Percentiles rank a stretch among this genome's conserved stretches.
These are phyloP conservation scores for Hedychridium roseum DNA, from an alignment of 2,888 invertebrate genomes.

Conservation along the genomic window DNA sequence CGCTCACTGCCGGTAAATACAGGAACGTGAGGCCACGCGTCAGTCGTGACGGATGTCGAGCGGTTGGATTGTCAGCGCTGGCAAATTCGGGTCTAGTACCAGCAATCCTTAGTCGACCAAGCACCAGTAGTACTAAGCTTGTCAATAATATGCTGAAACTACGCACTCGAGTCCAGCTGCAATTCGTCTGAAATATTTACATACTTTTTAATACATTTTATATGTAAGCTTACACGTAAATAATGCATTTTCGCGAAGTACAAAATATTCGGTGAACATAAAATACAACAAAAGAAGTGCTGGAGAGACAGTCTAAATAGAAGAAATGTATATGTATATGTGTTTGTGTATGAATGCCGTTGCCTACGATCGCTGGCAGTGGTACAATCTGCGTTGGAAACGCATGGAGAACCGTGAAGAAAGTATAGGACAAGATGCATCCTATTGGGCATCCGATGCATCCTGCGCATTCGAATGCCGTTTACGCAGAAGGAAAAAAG, in stretches of 20 bases:
- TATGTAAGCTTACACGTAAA: too few relatives aligned
- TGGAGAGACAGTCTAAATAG: background rate
- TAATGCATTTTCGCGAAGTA: too few relatives aligned
- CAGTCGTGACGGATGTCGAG: slow-evolving; percentile 81
- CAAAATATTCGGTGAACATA: too few relatives aligned
- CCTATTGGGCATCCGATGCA: slow-evolving; percentile 52
- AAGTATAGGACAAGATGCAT: slow-evolving; percentile 52
- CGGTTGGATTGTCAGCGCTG: slow-evolving; percentile 94
- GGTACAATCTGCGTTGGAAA: slow-evolving; percentile 38
- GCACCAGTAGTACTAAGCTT: slow-evolving; percentile 74
- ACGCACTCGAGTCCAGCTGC: slow-evolving; percentile 67
- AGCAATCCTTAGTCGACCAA: slow-evolving; percentile 81
- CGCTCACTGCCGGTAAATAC: slow-evolving; percentile 91
- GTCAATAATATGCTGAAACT: slow-evolving; percentile 75
- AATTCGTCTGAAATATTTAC: slow-evolving; percentile 41
- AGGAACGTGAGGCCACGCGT: slow-evolving; percentile 89
- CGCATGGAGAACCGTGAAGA: slow-evolving; percentile 3
- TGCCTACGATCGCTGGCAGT: slow-evolving; percentile 48
- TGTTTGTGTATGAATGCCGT: too few relatives aligned
- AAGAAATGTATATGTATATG: too few relatives aligned
- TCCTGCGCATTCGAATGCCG: slow-evolving; percentile 50
- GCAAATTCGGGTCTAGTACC: slow-evolving; percentile 83
- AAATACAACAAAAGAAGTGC: too few relatives aligned
- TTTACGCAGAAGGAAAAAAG: slow-evolving; percentile 24
- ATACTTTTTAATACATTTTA: too few relatives aligned